Conservation (phyloP, 2,797 vertebrate species). For the Rhodeus uyekii region DNA sequence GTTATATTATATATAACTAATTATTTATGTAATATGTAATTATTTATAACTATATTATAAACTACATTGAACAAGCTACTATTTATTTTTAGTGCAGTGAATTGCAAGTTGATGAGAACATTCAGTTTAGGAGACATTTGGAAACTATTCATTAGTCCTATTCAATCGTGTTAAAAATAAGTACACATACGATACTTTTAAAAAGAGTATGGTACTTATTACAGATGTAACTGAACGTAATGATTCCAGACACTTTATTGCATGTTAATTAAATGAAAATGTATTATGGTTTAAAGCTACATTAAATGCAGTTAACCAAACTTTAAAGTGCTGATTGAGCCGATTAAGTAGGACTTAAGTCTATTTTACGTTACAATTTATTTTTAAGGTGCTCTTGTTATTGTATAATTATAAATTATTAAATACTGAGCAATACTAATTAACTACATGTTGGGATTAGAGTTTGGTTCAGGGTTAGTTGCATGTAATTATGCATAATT, state of each 20-base stretch:
- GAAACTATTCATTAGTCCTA: not conserved
- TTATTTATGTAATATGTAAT: too few relatives aligned
- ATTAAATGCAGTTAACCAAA: not conserved
- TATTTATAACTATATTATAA: too few relatives aligned
- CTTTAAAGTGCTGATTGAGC: not conserved
- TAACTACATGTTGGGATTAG: too few relatives aligned
- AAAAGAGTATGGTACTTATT: not conserved
- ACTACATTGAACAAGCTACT: not conserved
- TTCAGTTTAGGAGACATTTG: not conserved
- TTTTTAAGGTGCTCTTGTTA: too few relatives aligned
- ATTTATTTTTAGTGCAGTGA: not conserved
- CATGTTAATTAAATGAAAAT: not conserved
- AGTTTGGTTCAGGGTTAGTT: too few relatives aligned
- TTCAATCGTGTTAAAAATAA: not conserved
- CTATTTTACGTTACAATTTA: too few relatives aligned
- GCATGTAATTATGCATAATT: too few relatives aligned
- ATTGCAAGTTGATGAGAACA: not conserved
- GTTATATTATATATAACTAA: too few relatives aligned
- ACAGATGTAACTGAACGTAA: not conserved
- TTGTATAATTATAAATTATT: too few relatives aligned
- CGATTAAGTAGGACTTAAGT: not conserved
- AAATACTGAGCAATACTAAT: too few relatives aligned
- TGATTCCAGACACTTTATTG: not conserved
- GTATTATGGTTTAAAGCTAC: not conserved
- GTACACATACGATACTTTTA: not conserved